These are phyloP conservation scores for Drosophila parabipectinata DNA, from an alignment of 1,140 invertebrate genomes.

Conservation along the genomic window DNA sequence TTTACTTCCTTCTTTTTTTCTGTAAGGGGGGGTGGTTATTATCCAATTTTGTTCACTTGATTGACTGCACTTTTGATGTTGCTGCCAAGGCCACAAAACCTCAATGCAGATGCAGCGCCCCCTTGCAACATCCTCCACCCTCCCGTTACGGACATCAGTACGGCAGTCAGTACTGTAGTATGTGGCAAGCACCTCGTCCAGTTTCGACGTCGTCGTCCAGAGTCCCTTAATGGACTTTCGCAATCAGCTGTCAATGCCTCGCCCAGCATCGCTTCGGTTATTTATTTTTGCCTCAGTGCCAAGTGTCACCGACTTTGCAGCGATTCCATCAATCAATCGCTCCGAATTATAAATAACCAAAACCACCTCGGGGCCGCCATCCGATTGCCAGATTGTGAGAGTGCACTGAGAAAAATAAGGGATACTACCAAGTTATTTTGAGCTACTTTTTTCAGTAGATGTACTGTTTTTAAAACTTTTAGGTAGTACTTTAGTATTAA, in stretches of 20 bases:
- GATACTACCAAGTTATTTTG: too few relatives aligned
- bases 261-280: constrained; percentile 61
- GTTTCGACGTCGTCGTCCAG: constrained; percentile 17
- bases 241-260: constrained; percentile 79
- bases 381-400: constrained; percentile 43
- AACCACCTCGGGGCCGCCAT: constrained; percentile 40
- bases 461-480: too few relatives aligned
- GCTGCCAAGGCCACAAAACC: constrained; percentile 52
- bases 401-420: constrained; percentile 9
- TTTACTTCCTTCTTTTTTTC: constrained; percentile 25
- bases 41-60: constrained; percentile 74
- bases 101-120: constrained; percentile 53
- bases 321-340: constrained; percentile 79
- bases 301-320: constrained; percentile 80
- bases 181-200: constrained; percentile 45
- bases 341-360: constrained; percentile 79
- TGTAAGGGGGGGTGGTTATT: constrained; percentile 30
- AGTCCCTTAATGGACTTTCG: constrained; percentile 74
- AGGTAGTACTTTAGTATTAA: too few relatives aligned
- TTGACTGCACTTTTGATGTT: constrained; percentile 76
- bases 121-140: background rate
- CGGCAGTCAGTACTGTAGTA: background rate
- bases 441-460: too few relatives aligned
- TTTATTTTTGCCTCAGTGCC: constrained; percentile 80
- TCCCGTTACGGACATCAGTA: constrained; percentile 3